phyloP scores from a whole-genome alignment of 2,113 vertebrate genomes.

The Oophaga pumilio region DNA sequence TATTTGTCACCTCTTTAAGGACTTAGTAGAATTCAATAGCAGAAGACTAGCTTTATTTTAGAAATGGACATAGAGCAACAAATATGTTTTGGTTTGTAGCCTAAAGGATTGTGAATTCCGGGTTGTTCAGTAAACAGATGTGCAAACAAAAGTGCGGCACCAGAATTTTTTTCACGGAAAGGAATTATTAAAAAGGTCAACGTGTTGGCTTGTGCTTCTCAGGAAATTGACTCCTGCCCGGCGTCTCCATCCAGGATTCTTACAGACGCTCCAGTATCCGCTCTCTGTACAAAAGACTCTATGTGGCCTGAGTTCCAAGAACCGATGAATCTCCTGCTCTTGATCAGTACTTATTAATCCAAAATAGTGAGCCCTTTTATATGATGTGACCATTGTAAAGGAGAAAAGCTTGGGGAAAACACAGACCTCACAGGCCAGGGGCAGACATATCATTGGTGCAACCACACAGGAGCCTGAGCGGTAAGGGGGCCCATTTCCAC shows the following conservation, averaged over 20 bases:
- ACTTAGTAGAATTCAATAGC: not conserved
- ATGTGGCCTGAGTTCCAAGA: not conserved
- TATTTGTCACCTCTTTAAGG: no score
- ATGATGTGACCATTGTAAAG: not conserved
- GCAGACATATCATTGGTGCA: no score
- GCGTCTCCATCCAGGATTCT: not conserved
- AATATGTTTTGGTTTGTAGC: not conserved
- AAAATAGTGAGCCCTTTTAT: not conserved
- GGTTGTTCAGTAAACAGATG: not conserved
- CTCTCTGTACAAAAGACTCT: not conserved
- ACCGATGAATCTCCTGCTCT: not conserved
- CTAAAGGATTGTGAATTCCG: not conserved
- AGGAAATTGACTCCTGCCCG: not conserved
- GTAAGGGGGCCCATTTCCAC: no score
- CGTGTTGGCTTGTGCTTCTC: not conserved
- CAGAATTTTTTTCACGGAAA: not conserved
- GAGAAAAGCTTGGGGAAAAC: no score
- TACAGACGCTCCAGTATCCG: not conserved
- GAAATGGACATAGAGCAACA: not conserved
- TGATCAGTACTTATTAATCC: not conserved
- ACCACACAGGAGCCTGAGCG: no score
- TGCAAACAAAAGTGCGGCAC: not conserved
- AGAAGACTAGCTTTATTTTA: not conserved
- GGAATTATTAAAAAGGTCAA: not conserved
- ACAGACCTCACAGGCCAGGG: no score